Percentiles rank a stretch among this genome's conserved stretches.
These are phyloP conservation scores for Scomber japonicus DNA, from an alignment of 2,113 vertebrate species.

Conservation along the genomic window DNA sequence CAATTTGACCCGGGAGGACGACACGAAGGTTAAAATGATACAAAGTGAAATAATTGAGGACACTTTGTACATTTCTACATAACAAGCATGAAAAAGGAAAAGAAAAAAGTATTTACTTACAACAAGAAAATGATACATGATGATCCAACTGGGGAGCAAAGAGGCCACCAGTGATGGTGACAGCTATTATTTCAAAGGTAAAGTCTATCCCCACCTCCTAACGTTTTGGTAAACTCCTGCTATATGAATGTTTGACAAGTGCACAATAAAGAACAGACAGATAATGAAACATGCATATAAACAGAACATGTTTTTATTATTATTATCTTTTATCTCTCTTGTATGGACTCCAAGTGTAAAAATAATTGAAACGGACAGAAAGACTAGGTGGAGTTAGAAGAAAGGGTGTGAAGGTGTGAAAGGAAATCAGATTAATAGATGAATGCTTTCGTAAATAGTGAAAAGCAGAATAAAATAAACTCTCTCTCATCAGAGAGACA, in stretches of 20 bases:
- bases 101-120: too few species aligned
- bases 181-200: conserved; percentile 13
- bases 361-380: conserved; percentile 35
- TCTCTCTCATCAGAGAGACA: neutral
- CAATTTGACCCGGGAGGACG: too few species aligned
- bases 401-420: conserved; percentile 29
- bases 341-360: conserved; percentile 32
- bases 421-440: conserved; percentile 54
- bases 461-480: conserved; percentile 42
- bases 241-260: conserved; percentile 5
- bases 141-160: neutral
- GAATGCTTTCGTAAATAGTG: conserved; percentile 51
- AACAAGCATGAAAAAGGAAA: too few species aligned
- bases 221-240: neutral
- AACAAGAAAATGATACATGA: too few species aligned
- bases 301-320: neutral
- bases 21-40: too few species aligned
- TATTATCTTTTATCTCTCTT: neutral
- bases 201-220: neutral
- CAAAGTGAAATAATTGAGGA: too few species aligned
- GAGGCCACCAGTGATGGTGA: neutral
- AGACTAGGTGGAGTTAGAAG: conserved; percentile 13
- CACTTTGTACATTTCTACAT: too few species aligned
- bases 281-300: neutral
- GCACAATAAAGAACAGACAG: neutral